Base-by-base conservation (phyloP, 2,888 invertebrate genomes). In the Drosophila antonietae region DNA sequence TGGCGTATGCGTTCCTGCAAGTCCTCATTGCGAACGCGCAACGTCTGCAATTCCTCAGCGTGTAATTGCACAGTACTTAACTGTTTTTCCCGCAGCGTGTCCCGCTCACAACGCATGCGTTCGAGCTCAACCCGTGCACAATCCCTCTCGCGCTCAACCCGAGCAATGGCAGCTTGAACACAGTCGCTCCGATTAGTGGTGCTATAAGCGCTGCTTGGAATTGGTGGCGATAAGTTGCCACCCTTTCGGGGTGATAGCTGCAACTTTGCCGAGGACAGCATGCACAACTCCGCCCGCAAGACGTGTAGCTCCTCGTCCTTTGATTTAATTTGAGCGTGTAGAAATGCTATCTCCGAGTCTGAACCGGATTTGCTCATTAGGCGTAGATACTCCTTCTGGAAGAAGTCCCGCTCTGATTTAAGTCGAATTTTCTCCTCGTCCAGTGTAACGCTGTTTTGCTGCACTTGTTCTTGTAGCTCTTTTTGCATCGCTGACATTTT, bases 51-150 rank as follows among this genome's bases (percentile, higher is more conserved):
- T 80, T 94, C 94, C 51, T 90, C 90, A 15, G 93, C 90, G 71
- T 94, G 94, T 43, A 93, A 81, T 70, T 94, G 93, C 15, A 93
- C 92, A 31, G 91, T 91, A 59, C 88, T 94, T 91, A 95, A 93
- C 1, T 95, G 92, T 87, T 94, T 94, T 72, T 94, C 94, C 35
- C 94, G 93, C 12, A 95, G 87, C 1, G 93, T 93, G 81, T 95
- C 94, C 44, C 94, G 93, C 90, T 96, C 95, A 80, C 94, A 94
- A 72, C 94, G 94, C n/a, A 95, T 83, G 41, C 94, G 93, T 66
- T 94, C 93, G 12, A 95, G 90, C 75, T 95, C 95, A 4, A 88
- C 64, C 15, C 92, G 83, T 4, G 85, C 91, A 76, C 92, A 91
- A 81, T 95, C 95, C 46, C 94, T 92, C 90, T 95, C 95, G 4